phyloP scores from a whole-genome alignment of 2,888 invertebrate genomes.

The Melikaiella ostensackeni region DNA sequence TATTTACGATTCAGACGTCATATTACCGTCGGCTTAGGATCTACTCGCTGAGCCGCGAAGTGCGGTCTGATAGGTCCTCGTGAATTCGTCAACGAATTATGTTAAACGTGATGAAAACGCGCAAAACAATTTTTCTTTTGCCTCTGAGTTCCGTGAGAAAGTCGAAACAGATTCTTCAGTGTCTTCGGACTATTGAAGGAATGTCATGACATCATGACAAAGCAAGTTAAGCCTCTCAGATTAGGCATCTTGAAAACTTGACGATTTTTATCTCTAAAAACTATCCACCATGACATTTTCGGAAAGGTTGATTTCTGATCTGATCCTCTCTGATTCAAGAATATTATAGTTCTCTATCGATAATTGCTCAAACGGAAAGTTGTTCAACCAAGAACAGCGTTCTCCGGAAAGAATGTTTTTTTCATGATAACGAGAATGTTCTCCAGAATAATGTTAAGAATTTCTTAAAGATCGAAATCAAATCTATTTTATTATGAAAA shows the following conservation, averaged over 20 bases:
- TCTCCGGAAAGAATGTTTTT: neutral
- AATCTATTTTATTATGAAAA: no score
- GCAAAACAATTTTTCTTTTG: neutral
- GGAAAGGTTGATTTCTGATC: neutral
- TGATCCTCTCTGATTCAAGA: neutral
- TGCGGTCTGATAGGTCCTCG: constrained; percentile 46
- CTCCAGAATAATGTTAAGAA: no score
- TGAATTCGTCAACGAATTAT: constrained; percentile 41
- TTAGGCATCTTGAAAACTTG: constrained; percentile 21
- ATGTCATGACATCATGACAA: constrained; percentile 32
- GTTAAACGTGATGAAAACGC: constrained; percentile 7
- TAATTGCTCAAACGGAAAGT: neutral
- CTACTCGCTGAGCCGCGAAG: constrained; percentile 55
- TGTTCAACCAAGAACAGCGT: neutral
- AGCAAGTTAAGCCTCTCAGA: constrained; percentile 25
- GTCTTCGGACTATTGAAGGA: constrained; percentile 22
- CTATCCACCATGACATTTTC: neutral
- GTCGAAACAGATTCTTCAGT: constrained; percentile 12
- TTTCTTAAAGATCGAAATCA: no score
- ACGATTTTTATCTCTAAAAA: constrained; percentile 14
- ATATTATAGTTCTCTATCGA: neutral
- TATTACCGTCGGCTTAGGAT: constrained; percentile 67
- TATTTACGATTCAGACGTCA: constrained; percentile 65
- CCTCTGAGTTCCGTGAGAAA: constrained; percentile 26
- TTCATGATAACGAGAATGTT: no score